Evolutionary conservation across 2,113 vertebrate genomes (phyloP).

Genomic region (Xiphias gladius): DNA sequence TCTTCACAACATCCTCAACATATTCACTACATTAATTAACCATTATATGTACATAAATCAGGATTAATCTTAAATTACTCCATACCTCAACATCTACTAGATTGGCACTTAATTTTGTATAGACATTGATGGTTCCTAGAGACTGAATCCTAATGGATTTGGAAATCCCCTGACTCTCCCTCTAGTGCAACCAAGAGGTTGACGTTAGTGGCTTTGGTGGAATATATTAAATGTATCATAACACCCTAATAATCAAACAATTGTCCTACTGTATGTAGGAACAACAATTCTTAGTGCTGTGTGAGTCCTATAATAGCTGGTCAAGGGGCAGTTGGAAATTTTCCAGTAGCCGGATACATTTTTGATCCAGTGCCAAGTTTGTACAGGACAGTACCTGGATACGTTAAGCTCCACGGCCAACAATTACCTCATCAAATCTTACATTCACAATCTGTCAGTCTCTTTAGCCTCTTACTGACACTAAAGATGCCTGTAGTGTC

Average conservation of each 20-base stretch:
- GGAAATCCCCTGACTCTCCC: neutral
- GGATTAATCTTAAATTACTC: neutral
- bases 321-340: neutral
- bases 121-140: too few relatives aligned
- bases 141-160: neutral
- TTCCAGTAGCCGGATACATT: neutral
- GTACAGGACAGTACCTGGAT: too few relatives aligned
- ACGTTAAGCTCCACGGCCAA: too few relatives aligned
- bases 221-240: neutral
- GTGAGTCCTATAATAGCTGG: neutral
- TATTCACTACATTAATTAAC: constrained; percentile 5
- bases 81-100: too few relatives aligned
- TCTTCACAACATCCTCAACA: neutral
- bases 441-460: neutral
- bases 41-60: neutral
- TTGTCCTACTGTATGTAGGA: neutral
- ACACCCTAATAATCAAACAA: neutral
- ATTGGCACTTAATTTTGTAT: too few relatives aligned
- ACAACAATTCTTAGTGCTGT: neutral
- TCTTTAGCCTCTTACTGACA: too few relatives aligned
- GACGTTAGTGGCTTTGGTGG: neutral
- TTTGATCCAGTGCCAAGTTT: neutral
- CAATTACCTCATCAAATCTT: neutral
- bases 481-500: too few relatives aligned
- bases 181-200: neutral